Conservation (phyloP, 2,113 vertebrate genomes). For the Apteryx owenii region DNA sequence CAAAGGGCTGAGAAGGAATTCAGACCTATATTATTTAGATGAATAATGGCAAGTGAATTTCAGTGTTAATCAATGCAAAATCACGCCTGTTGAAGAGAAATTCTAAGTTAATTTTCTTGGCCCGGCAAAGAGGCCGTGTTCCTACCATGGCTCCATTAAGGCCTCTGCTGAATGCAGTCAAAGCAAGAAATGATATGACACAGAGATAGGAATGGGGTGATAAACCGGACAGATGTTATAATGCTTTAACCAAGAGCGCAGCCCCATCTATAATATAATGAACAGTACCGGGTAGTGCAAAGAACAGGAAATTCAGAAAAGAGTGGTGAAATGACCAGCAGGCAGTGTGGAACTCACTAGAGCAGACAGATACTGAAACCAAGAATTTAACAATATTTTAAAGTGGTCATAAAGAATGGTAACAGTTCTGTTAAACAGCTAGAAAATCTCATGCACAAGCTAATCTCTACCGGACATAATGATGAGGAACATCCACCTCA, state of each 20-base stretch:
- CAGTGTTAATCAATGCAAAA: neutral
- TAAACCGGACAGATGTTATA: neutral
- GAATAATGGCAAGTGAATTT: neutral
- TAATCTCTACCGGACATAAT: neutral
- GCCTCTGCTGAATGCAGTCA: constrained; percentile 9
- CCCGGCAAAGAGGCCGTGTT: neutral
- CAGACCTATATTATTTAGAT: neutral
- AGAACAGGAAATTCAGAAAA: neutral
- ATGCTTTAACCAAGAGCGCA: neutral
- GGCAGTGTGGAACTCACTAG: neutral
- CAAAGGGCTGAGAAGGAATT: neutral
- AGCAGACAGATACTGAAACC: neutral
- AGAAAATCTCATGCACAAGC: neutral
- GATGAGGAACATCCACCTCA: neutral
- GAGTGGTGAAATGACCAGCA: rapidly evolving
- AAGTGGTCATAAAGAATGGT: neutral
- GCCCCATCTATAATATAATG: neutral
- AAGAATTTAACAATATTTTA: neutral
- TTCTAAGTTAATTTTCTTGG: constrained; percentile 53
- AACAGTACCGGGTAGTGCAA: neutral
- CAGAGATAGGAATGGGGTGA: constrained; percentile 21
- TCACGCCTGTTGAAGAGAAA: neutral
- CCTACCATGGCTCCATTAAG: neutral
- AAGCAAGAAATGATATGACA: neutral
- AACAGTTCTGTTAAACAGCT: neutral